Percentiles rank a stretch among this genome's conserved stretches.
These are phyloP conservation scores for Triplophysa siluroides DNA, from an alignment of 2,113 vertebrate species.

Conservation along the genomic window DNA sequence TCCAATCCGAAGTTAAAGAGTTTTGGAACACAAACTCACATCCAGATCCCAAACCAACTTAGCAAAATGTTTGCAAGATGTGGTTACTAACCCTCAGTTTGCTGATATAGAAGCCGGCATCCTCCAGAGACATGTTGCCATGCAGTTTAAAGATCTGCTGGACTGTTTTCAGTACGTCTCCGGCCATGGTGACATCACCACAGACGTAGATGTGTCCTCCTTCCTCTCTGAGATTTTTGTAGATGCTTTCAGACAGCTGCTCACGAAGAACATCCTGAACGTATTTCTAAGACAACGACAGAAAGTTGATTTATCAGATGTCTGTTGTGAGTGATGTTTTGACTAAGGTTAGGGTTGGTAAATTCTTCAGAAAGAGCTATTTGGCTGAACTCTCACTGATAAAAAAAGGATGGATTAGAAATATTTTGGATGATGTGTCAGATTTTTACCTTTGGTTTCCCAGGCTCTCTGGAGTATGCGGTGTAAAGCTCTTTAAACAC, in stretches of 20 bases:
- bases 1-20: no score
- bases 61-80: not conserved
- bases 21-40: no score
- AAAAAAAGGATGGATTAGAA: not conserved
- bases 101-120: conserved; percentile 91
- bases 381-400: no score
- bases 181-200: conserved; percentile 96
- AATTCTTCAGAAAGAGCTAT: no score
- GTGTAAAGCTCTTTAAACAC: conserved; percentile 94
- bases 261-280: conserved; percentile 93
- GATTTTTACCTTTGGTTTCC: conserved; percentile 91
- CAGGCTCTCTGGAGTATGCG: conserved; percentile 94
- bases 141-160: conserved; percentile 88
- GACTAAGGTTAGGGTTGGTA: no score
- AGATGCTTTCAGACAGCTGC: conserved; percentile 86
- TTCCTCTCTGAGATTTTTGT: conserved; percentile 86
- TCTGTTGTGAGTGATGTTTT: not conserved
- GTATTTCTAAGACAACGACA: conserved; percentile 83
- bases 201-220: conserved; percentile 96
- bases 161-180: conserved; percentile 92
- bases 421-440: not conserved
- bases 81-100: conserved; percentile 83
- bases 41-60: no score
- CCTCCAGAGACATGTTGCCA: conserved; percentile 85
- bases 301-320: conserved; percentile 23